These are phyloP conservation scores for Drosophila merina DNA, from an alignment of 2,888 invertebrate genomes.

Conservation along the genomic window DNA sequence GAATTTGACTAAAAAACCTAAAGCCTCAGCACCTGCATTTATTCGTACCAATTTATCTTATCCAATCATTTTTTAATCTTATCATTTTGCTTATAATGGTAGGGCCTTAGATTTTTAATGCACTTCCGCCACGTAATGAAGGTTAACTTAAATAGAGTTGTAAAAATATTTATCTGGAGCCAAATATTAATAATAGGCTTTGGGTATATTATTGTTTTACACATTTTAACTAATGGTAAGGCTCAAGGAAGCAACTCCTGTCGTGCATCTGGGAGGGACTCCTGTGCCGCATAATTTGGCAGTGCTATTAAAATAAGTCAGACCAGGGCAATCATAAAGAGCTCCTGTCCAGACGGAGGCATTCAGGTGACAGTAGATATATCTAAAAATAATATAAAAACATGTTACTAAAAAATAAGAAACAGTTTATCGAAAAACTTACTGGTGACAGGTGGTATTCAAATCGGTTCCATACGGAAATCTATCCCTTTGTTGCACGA, in stretches of 20 bases:
- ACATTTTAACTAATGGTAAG: background rate
- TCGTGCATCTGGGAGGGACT: slow-evolving; percentile 48
- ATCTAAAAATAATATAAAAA: slow-evolving; percentile 37
- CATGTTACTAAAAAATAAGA: background rate
- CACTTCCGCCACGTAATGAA: background rate
- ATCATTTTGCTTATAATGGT: slow-evolving; percentile 1
- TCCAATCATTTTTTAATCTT: slow-evolving; percentile 14
- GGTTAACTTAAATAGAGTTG: too few species aligned
- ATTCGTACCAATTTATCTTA: slow-evolving; percentile 38
- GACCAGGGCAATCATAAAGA: slow-evolving; percentile 57
- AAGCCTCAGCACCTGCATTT: slow-evolving; percentile 8
- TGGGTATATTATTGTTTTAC: background rate
- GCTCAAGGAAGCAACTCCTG: slow-evolving; percentile 9
- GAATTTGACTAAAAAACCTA: slow-evolving; percentile 17
- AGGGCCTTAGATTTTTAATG: background rate
- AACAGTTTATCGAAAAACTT: background rate
- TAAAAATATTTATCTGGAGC: too few species aligned
- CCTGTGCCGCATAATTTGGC: slow-evolving; percentile 37
- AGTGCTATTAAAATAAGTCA: slow-evolving; percentile 53
- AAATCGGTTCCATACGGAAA: slow-evolving; percentile 50
- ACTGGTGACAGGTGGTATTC: slow-evolving; percentile 59
- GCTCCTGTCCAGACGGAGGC: slow-evolving; percentile 49
- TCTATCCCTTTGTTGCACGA: slow-evolving; percentile 29
- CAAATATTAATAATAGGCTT: background rate
- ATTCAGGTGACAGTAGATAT: slow-evolving; percentile 55